phyloP scores from a whole-genome alignment of 1,140 invertebrate species.

The Papilio glaucus region DNA sequence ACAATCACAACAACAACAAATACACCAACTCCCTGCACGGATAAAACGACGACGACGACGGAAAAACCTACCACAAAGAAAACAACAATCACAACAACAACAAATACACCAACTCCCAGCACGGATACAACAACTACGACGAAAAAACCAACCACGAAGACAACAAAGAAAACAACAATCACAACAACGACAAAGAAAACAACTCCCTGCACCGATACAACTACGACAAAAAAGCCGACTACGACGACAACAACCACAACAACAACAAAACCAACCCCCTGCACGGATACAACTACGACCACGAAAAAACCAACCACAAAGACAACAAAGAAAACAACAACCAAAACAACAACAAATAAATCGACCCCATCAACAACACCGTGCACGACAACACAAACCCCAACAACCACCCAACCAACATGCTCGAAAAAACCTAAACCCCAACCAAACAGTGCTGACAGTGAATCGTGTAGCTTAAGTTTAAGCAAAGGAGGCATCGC shows the following conservation, averaged over 20 bases:
- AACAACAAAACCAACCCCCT: background rate
- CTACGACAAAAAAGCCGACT: background rate
- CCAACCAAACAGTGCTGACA: background rate
- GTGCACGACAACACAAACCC: background rate
- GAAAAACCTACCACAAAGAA: background rate
- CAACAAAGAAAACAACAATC: background rate
- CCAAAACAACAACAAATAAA: background rate
- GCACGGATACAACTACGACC: background rate
- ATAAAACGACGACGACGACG: background rate
- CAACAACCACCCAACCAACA: background rate
- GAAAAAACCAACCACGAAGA: background rate
- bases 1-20: background rate
- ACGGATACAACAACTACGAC: background rate
- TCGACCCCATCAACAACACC: background rate
- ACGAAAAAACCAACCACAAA: background rate
- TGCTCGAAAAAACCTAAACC: background rate
- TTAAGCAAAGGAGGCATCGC: too few species aligned
- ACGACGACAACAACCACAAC: background rate
- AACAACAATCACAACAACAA: background rate
- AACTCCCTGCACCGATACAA: background rate
- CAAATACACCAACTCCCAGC: background rate
- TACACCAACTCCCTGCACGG: background rate
- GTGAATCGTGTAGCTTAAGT: too few species aligned
- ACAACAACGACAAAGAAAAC: background rate
- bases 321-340: background rate